Conservation (phyloP, 2,888 invertebrate genomes). For the Cistogaster globosa region DNA sequence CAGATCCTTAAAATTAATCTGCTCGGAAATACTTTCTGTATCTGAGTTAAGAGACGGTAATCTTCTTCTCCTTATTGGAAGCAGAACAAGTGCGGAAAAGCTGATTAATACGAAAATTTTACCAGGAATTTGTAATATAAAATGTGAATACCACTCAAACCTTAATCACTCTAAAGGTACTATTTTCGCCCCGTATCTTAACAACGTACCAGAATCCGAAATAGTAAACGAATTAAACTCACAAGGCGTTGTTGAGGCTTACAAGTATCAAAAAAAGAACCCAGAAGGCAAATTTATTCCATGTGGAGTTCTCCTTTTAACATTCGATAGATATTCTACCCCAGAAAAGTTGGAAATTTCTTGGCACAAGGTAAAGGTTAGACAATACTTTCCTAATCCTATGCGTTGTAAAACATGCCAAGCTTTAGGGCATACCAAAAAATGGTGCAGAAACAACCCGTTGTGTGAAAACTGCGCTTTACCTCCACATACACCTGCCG, state of each 20-base stretch:
- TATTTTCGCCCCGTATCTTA: neutral
- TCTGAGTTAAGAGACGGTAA: conserved; percentile 9
- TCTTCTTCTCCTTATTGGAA: conserved; percentile 7
- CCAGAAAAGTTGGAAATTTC: conserved; percentile 30
- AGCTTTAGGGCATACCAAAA: conserved; percentile 40
- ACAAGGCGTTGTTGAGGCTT: conserved; percentile 12
- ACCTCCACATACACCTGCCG: conserved; percentile 22
- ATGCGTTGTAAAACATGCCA: conserved; percentile 55
- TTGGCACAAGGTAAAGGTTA: conserved; percentile 16
- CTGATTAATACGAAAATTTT: neutral
- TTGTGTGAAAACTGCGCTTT: conserved; percentile 25
- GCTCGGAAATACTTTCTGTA: conserved; percentile 5
- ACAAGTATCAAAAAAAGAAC: conserved; percentile 14
- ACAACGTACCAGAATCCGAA: neutral
- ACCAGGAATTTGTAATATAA: conserved; percentile 12
- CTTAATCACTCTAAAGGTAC: conserved; percentile 11
- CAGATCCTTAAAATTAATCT: conserved; percentile 10
- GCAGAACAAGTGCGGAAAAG: neutral
- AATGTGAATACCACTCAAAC: conserved; percentile 22
- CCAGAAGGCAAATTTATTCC: neutral
- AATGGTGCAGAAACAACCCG: conserved; percentile 35
- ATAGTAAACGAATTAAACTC: conserved; percentile 17
- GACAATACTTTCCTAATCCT: conserved; percentile 33
- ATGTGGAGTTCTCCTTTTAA: conserved; percentile 15
- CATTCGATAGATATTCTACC: conserved; percentile 12